phyloP scores from a whole-genome alignment of 2,113 vertebrate species.

The Emydura subglobosa region DNA sequence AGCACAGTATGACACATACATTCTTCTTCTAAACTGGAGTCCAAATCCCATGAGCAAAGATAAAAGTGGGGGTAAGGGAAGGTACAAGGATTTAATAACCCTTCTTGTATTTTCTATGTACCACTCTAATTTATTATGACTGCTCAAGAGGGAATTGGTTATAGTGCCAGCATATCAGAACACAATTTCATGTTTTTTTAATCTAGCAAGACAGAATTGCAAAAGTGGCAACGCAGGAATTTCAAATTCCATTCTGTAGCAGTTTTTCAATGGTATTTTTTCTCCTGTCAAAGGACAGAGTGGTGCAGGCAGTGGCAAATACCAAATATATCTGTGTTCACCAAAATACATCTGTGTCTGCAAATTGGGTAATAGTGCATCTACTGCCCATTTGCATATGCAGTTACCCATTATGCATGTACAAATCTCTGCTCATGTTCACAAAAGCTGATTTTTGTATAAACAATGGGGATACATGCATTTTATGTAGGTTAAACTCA shows the following conservation, averaged over 20 bases:
- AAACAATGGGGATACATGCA: accelerated
- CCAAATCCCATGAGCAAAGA: not conserved
- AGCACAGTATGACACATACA: not conserved
- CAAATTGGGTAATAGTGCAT: not conserved
- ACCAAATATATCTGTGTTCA: not conserved
- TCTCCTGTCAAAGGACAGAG: not conserved
- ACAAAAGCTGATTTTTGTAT: not conserved
- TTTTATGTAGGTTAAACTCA: not conserved
- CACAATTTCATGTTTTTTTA: not conserved
- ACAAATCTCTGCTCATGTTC: not conserved
- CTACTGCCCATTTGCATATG: not conserved
- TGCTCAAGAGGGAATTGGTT: not conserved
- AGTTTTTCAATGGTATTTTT: not conserved
- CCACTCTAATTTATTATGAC: not conserved
- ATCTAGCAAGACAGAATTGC: not conserved
- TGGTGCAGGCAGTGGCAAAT: not conserved
- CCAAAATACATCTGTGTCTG: not conserved
- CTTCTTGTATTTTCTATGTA: not conserved
- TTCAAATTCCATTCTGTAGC: not conserved
- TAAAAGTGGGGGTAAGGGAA: not conserved
- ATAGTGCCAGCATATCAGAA: not conserved
- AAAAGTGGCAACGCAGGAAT: not conserved
- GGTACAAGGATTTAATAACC: not conserved
- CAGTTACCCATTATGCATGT: accelerated
- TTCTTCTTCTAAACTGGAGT: not conserved